Evolutionary conservation across 2,888 invertebrate genomes (phyloP).

Genomic region (Caenorhabditis wallacei): DNA sequence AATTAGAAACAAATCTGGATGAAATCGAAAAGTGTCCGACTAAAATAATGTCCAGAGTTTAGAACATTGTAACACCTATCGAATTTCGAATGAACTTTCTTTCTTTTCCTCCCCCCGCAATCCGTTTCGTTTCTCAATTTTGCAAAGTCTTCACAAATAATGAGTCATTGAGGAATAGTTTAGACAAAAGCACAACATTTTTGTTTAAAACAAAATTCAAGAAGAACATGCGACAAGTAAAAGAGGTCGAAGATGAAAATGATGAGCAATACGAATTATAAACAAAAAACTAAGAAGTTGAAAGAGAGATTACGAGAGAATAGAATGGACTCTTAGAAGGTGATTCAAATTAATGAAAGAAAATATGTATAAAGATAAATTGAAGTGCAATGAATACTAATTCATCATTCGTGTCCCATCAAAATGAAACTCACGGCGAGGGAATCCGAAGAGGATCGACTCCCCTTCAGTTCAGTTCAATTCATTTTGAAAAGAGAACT

Average conservation of each 20-base stretch:
- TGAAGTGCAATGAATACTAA: slow-evolving; percentile 12
- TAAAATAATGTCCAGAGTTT: slow-evolving; percentile 19
- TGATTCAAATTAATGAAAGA: slow-evolving; percentile 27
- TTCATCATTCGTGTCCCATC: slow-evolving; percentile 43
- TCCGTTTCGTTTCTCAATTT: background rate
- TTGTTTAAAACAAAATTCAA: slow-evolving; percentile 32
- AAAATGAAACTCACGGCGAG: slow-evolving; percentile 14
- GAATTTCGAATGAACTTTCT: slow-evolving; percentile 49
- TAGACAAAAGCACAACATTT: slow-evolving; percentile 24
- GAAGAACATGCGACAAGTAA: slow-evolving; percentile 48
- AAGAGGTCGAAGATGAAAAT: slow-evolving; percentile 41
- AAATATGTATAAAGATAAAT: background rate
- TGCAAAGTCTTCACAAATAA: slow-evolving; percentile 5
- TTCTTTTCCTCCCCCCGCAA: slow-evolving; percentile 1
- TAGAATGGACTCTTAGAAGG: slow-evolving; percentile 23
- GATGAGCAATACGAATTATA: slow-evolving; percentile 27
- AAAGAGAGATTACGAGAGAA: background rate
- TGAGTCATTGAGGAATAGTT: slow-evolving; percentile 40
- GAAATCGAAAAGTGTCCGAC: background rate
- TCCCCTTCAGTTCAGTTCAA: slow-evolving; percentile 40
- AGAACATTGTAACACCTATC: slow-evolving; percentile 50
- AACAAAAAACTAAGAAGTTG: slow-evolving; percentile 42
- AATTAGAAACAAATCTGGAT: background rate
- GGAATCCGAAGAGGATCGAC: background rate
- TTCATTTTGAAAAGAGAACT: slow-evolving; percentile 33